phyloP scores from a whole-genome alignment of 2,888 invertebrate species.

The Acleris emargana region DNA sequence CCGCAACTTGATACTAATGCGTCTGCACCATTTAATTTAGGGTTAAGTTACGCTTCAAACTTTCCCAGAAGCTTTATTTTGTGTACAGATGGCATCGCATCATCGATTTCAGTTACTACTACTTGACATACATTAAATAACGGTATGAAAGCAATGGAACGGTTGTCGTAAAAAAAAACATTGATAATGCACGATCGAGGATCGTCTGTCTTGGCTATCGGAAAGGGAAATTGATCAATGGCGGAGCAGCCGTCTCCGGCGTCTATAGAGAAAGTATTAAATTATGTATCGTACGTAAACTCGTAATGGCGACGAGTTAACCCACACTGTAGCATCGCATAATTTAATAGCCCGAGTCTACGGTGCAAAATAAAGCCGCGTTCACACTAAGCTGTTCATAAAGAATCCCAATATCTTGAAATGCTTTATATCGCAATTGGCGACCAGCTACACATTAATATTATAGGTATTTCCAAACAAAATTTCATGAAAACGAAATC shows the following conservation, averaged over 20 bases:
- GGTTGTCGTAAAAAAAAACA: conserved; percentile 2
- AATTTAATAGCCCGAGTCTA: background rate
- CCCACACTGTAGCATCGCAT: conserved; percentile 3
- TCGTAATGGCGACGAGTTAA: conserved; percentile 56
- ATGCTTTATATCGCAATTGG: no score
- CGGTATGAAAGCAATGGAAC: background rate
- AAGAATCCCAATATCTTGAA: no score
- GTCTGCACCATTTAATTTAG: conserved; percentile 22
- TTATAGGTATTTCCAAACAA: no score
- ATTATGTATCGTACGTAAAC: conserved; percentile 76
- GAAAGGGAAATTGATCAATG: conserved; percentile 49
- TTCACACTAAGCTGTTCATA: background rate
- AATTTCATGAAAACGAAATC: no score
- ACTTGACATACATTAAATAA: background rate
- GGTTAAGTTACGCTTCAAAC: conserved; percentile 13
- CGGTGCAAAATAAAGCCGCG: background rate
- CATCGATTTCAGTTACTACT: no score
- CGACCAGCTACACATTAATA: no score
- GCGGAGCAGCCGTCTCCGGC: conserved; percentile 45
- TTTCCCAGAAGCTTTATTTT: conserved; percentile 18
- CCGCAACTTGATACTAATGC: conserved; percentile 21
- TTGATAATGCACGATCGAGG: conserved; percentile 2
- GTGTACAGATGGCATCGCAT: background rate
- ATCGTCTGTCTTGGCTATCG: conserved; percentile 7
- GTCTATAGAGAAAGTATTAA: conserved; percentile 77